These are phyloP conservation scores for Eulemur rubriventer DNA, from an alignment of 2,797 vertebrate species.

Conservation along the genomic window DNA sequence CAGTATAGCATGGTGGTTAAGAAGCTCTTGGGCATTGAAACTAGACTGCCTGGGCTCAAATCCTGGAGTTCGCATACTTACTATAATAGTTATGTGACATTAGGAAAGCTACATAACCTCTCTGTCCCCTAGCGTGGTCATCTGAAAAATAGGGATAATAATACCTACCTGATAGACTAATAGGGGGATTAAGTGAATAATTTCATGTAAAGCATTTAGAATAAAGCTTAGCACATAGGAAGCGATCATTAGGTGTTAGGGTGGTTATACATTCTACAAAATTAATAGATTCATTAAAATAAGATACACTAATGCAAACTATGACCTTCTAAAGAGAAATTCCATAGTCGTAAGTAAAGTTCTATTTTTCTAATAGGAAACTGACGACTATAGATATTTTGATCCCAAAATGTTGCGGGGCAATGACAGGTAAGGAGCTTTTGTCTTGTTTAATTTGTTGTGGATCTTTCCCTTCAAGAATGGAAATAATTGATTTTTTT, in stretches of 20 bases:
- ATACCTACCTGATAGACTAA: neutral
- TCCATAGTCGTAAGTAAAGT: neutral
- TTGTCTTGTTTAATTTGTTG: constrained; percentile 25
- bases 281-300: constrained; percentile 6
- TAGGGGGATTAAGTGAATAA: neutral
- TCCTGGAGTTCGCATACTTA: neutral
- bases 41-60: neutral
- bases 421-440: constrained; percentile 92
- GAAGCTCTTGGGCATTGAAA: neutral
- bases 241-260: neutral
- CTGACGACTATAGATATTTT: constrained; percentile 98
- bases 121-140: neutral
- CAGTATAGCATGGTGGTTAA: neutral
- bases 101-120: neutral
- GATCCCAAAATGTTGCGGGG: constrained; percentile 99
- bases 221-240: neutral
- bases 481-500: constrained; percentile 43
- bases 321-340: constrained; percentile 37
- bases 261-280: neutral
- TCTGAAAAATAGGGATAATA: constrained; percentile 33
- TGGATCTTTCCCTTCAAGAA: neutral
- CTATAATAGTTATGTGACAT: neutral
- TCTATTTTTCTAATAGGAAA: constrained; percentile 90
- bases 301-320: neutral
- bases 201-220: neutral